Conservation (phyloP, 1,140 invertebrate species). For the Drosophila paulistorum region DNA sequence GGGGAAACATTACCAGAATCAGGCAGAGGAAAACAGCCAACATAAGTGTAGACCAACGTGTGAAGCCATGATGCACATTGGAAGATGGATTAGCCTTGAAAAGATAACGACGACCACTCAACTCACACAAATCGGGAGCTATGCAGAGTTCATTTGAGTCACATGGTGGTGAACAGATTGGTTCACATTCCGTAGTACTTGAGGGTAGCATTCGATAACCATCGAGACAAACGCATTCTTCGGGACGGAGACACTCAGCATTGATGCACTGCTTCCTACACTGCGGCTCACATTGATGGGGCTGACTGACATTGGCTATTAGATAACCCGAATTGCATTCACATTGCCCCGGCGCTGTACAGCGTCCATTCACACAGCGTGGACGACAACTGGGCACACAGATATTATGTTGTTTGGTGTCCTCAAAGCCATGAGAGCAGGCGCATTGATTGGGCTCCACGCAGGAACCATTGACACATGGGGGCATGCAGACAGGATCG, state of each 20-base stretch:
- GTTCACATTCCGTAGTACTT: constrained; percentile 42
- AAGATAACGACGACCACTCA: not conserved
- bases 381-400: constrained; percentile 79
- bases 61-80: not conserved
- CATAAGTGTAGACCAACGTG: constrained; percentile 42
- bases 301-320: constrained; percentile 64
- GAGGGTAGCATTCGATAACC: constrained; percentile 81
- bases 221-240: constrained; percentile 85
- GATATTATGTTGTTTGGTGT: constrained; percentile 60
- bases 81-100: not conserved
- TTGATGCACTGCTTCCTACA: constrained; percentile 85
- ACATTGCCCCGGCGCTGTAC: constrained; percentile 65
- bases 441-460: constrained; percentile 82
- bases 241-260: constrained; percentile 84
- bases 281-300: constrained; percentile 62
- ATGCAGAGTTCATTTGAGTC: constrained; percentile 68
- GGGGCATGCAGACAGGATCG: constrained; percentile 82
- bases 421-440: constrained; percentile 67
- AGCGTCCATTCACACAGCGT: constrained; percentile 76
- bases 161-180: constrained; percentile 85
- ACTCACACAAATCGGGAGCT: constrained; percentile 44
- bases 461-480: constrained; percentile 84
- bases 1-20: constrained; percentile 46
- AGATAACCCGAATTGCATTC: constrained; percentile 61
- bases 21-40: constrained; percentile 52